Base-by-base conservation (phyloP, 2,113 vertebrate genomes). In the Atrichornis clamosus region DNA sequence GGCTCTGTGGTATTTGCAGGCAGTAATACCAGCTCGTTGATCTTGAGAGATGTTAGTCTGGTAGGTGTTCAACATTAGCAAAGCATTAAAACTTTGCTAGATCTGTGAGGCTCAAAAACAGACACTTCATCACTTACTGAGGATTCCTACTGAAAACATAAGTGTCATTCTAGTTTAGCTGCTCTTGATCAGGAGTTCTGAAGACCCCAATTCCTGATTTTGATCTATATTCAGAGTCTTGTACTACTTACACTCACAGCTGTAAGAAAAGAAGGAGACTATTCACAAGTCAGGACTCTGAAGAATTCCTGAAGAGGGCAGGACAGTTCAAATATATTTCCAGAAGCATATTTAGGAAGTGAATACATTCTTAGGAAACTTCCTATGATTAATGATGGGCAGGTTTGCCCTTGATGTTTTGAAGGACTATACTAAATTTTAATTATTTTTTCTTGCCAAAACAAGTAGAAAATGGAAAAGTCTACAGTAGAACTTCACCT, bases 221-320 rank as follows among this genome's bases (percentile, higher is more conserved):
- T 91, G 44, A n/a, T 30, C 28, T 35, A 53, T 18, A 35, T 68
- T 60, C 41, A 52, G 35, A 70, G 15, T 18, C 19, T 75, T 68
- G 30, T 3, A 0, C 52, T 72, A 28, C 7, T 69, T 76, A 53
- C 9, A 68, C 4, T 1, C 9, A 21, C 3, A 11, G n/a, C 3
- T 10, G 15, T 39, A 63, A 65, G 33, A 46, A 70, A 77, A 87
- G 41, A 20, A 53, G 10, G 15, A 63, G 16, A 19, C 77, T 27
- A 7, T 18, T 68, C 28, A n/a, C 21, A 79, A 93, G 44, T 11
- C 50, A 79, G 47, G 39, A 89, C 23, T 15, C 19, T 33, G 20
- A 95, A 84, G 19, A 80, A 75, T 28, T 89, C 72, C 55, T 59
- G 60, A 60, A 75, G 60, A 89, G 21, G 26, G 18, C 56, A 91